Evolutionary conservation across 2,797 vertebrate species (phyloP), one percentile per base, ranked within the genome.

Genomic region (Tenualosa ilisha): DNA sequence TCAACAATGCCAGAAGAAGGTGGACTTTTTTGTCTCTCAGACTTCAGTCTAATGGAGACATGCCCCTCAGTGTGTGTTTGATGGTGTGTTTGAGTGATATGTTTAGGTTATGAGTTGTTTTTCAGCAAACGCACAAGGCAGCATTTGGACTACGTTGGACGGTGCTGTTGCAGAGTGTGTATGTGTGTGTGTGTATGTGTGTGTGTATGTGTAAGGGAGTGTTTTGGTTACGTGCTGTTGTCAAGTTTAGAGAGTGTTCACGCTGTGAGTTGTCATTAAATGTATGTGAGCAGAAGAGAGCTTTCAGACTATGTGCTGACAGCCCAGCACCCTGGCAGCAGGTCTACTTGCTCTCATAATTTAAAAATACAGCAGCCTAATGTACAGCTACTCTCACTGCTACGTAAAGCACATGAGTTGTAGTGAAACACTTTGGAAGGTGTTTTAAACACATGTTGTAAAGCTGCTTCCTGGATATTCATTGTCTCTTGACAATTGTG

Each of bases 41-140:
- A 9, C 68, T 75, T 5, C 15, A 17, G 26, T 8, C 51, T 53
- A 46, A 46, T 4, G 1, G 46, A 46, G 37, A 26, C 63, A 68
- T 68, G 82, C 88, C 49, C 59, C 88, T 88, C 20, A 6, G 24
- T 20, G 50, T 50, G 43, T 54, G 50, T 54, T 26, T 82, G 31
- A 31, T 31, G 31, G 31, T 31, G 31, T 31, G 31, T 31, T 31
- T 31, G 31, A 31, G 81, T 56, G 50, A 75, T 11, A 65, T 13
- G 13, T 40, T 75, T 40, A 5, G 31, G 37, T 75, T 43, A 20
- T 7, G 37, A 43, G 37, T 31, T 43, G 37, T 72, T 72, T 40
- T 40, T 7, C 20, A 24, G n/a, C 26, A 13, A 61, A 20, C 46
- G 3, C 37, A 40, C 12, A 75, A 4, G 68, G 40, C 68, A 40